A percentile compares a stretch with the other conserved stretches of the same genome.
Conservation (phyloP, 1,140 invertebrate species). For the Lepidotrigona ventralis region DNA sequence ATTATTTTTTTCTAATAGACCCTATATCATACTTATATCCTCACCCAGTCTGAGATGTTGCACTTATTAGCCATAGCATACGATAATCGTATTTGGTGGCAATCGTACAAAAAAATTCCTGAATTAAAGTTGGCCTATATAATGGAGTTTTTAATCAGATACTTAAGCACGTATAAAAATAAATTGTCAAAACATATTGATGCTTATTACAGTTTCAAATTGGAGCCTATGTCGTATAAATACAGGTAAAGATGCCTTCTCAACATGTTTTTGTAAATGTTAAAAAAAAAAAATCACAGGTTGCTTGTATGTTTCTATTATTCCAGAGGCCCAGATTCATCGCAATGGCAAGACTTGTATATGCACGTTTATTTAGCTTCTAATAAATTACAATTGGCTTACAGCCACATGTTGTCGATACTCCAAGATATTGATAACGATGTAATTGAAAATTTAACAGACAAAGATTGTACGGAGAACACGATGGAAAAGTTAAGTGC, state of each 20-base stretch:
- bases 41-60: conserved; percentile 75
- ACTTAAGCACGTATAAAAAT: conserved; percentile 52
- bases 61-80: conserved; percentile 70
- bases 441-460: conserved; percentile 45
- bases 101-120: conserved; percentile 48
- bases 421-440: conserved; percentile 69
- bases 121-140: conserved; percentile 61
- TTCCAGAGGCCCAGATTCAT: conserved; percentile 54
- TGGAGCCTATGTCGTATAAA: conserved; percentile 56
- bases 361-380: conserved; percentile 73
- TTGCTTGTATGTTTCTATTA: conserved; percentile 15
- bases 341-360: conserved; percentile 74
- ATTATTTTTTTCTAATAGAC: conserved; percentile 58
- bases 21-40: conserved; percentile 73
- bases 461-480: conserved; percentile 52
- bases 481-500: conserved; percentile 66
- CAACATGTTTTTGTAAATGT: conserved; percentile 21
- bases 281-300: not conserved
- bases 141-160: conserved; percentile 55
- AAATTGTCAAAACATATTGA: conserved; percentile 63
- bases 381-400: conserved; percentile 71
- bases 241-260: conserved; percentile 56
- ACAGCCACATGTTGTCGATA: conserved; percentile 66
- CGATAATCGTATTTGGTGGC: conserved; percentile 46
- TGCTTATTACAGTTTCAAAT: conserved; percentile 64